These are phyloP conservation scores for Octopus sinensis DNA, from an alignment of 1,140 invertebrate genomes.

Conservation along the genomic window DNA sequence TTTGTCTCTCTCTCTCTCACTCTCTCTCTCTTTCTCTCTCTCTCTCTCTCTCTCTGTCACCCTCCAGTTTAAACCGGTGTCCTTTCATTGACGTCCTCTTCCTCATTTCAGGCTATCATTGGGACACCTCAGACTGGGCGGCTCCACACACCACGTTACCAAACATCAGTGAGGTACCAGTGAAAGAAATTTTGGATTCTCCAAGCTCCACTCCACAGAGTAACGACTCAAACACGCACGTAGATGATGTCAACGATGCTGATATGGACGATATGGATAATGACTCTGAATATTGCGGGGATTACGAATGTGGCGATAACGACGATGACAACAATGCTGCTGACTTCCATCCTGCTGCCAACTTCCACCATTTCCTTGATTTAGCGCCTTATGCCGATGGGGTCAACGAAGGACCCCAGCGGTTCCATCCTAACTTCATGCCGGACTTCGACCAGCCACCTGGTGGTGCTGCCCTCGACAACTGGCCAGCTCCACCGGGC, in stretches of 20 bases:
- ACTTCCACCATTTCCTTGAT: slow-evolving; percentile 56
- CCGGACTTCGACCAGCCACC: slow-evolving; percentile 59
- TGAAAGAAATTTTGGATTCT: slow-evolving; percentile 84
- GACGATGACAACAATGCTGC: slow-evolving; percentile 55
- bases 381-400: slow-evolving; percentile 42
- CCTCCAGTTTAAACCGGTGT: slow-evolving; percentile 25
- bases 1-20: slow-evolving; percentile 5
- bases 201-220: slow-evolving; percentile 74
- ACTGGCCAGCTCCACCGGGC: slow-evolving; percentile 44
- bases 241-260: slow-evolving; percentile 52
- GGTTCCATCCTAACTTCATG: slow-evolving; percentile 81
- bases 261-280: slow-evolving; percentile 47
- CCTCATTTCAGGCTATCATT: slow-evolving; percentile 74
- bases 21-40: slow-evolving; percentile 21
- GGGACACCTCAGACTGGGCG: slow-evolving; percentile 95
- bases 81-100: slow-evolving; percentile 21
- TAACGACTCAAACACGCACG: slow-evolving; percentile 74
- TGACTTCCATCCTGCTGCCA: slow-evolving; percentile 36
- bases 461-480: slow-evolving; percentile 25
- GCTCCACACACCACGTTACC: slow-evolving; percentile 67
- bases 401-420: slow-evolving; percentile 57
- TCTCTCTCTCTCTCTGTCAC: slow-evolving; percentile 19
- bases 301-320: slow-evolving; percentile 64
- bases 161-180: slow-evolving; percentile 87
- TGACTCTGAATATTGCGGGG: slow-evolving; percentile 70